Base-by-base conservation (phyloP, 2,113 vertebrate genomes). In the Psittacus erithacus region DNA sequence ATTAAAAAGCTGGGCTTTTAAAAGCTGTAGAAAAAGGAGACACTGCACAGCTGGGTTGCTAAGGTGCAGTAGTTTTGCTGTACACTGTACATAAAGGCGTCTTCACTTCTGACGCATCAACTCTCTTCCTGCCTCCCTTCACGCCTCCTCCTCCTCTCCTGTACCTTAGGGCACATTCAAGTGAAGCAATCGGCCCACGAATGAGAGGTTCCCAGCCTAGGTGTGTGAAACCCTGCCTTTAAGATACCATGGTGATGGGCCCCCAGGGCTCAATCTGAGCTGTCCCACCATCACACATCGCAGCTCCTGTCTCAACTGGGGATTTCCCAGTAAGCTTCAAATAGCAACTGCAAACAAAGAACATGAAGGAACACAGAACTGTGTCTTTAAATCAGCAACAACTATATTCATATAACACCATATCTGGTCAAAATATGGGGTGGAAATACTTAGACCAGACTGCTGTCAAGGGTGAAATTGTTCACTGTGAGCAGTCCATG, bases 21-120 rank as follows among this genome's bases (percentile, higher is more conserved):
- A 43, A 68, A 89, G 46, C 70, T 49, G 28, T 55, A 60, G 44
- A 41, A 46, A 76, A 73, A 73, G 41, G 50, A 92, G 60, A 64
- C 1, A 29, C 77, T 55, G 57, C 63, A 15, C 50, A 63, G 43
- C 46, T 92, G 75, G 46, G 95, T 96, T 97, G 95, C 97, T 94
- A 94, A 92, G 95, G 49, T 55, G 39, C 92, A 52, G 53, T 38
- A 39, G 11, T 50, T 87, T 50, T 74, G 46, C 43, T 86, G 59
- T n/a, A 46, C 70, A 5, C 39, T 39, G 35, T 71, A 68, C 33
- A 15, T 60, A 78, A 80, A 93, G 17, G 28, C 28, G 1, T 84
- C 75, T 31, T 63, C 47, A 76, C 74, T 96, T 95, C 78, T 93
- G 86, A 83, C 3, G 25, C 74, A 93, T 65, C 63, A 65, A 11